phyloP scores from a whole-genome alignment of 2,113 vertebrate species.

The Chloropsis cyanopogon region DNA sequence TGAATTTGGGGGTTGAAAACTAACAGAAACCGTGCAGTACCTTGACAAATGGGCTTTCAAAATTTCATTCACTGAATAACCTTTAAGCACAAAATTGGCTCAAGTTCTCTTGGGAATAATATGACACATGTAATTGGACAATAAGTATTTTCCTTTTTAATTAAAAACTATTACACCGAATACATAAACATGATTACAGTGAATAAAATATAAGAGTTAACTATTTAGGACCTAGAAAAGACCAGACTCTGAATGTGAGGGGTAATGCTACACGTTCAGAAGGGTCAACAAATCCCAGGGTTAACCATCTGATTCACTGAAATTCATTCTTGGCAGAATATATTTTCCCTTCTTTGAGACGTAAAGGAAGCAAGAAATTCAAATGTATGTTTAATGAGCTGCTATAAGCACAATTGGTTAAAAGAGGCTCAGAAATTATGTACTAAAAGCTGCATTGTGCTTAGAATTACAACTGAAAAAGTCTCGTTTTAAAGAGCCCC shows the following conservation, averaged over 20 bases:
- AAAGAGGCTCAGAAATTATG: slow-evolving; percentile 48
- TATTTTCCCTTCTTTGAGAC: slow-evolving; percentile 57
- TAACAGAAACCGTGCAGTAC: slow-evolving; percentile 79
- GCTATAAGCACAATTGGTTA: slow-evolving; percentile 43
- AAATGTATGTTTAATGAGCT: slow-evolving; percentile 66
- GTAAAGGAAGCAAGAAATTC: slow-evolving; percentile 40
- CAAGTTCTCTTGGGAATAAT: slow-evolving; percentile 71
- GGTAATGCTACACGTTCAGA: not conserved
- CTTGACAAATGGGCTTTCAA: slow-evolving; percentile 96
- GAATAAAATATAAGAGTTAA: slow-evolving; percentile 34
- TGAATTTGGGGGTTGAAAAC: slow-evolving; percentile 85
- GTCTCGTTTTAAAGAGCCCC: slow-evolving; percentile 27
- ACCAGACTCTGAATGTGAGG: not conserved
- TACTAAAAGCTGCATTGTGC: slow-evolving; percentile 44
- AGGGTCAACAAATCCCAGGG: slow-evolving; percentile 19
- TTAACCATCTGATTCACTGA: slow-evolving; percentile 61
- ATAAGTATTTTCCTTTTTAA: slow-evolving; percentile 79
- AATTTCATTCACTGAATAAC: slow-evolving; percentile 86
- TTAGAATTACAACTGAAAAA: slow-evolving; percentile 52
- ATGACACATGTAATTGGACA: slow-evolving; percentile 70
- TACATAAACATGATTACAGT: slow-evolving; percentile 37
- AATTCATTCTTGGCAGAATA: slow-evolving; percentile 57
- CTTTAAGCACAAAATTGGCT: slow-evolving; percentile 86
- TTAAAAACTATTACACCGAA: slow-evolving; percentile 69
- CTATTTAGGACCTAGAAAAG: slow-evolving; percentile 1